A percentile compares a stretch with the other conserved stretches of the same genome.
Conservation (phyloP, 2,888 invertebrate genomes). For the Brassicogethes aeneus region DNA sequence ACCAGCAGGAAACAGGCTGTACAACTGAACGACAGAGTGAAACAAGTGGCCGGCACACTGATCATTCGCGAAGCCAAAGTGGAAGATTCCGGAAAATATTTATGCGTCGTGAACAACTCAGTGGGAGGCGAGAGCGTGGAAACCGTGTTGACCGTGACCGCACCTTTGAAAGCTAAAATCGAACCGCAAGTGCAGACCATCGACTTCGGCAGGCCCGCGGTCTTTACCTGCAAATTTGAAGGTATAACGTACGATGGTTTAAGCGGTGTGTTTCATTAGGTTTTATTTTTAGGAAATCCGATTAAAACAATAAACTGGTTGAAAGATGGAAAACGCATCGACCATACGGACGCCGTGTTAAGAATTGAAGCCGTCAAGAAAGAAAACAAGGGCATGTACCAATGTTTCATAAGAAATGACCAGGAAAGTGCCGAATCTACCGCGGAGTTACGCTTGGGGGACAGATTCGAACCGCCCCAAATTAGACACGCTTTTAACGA, state of each 20-base stretch:
- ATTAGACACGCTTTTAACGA: constrained; percentile 82
- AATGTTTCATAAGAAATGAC: constrained; percentile 88
- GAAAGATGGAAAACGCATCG: constrained; percentile 82
- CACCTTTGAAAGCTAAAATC: constrained; percentile 78
- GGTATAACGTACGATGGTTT: too few relatives aligned
- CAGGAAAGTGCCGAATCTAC: constrained; percentile 90
- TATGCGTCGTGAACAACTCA: constrained; percentile 90
- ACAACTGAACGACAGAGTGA: constrained; percentile 78
- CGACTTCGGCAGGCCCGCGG: constrained; percentile 87
- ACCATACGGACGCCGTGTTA: constrained; percentile 71
- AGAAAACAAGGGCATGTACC: constrained; percentile 95
- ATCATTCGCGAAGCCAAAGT: constrained; percentile 87
- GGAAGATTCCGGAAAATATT: constrained; percentile 88
- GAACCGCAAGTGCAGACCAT: constrained; percentile 84
- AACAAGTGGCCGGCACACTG: constrained; percentile 88
- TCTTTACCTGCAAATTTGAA: constrained; percentile 83
- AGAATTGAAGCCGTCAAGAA: constrained; percentile 85
- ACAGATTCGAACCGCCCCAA: constrained; percentile 85
- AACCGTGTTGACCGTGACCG: constrained; percentile 86
- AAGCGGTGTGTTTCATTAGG: too few relatives aligned
- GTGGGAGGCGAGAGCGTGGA: constrained; percentile 91
- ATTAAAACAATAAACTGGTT: constrained; percentile 87
- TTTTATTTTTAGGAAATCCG: constrained; percentile 55
- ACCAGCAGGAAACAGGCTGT: constrained; percentile 82
- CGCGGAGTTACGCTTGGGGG: constrained; percentile 86